These are phyloP conservation scores for Melanostigma gelatinosum DNA, from an alignment of 2,113 vertebrate species.

Conservation along the genomic window DNA sequence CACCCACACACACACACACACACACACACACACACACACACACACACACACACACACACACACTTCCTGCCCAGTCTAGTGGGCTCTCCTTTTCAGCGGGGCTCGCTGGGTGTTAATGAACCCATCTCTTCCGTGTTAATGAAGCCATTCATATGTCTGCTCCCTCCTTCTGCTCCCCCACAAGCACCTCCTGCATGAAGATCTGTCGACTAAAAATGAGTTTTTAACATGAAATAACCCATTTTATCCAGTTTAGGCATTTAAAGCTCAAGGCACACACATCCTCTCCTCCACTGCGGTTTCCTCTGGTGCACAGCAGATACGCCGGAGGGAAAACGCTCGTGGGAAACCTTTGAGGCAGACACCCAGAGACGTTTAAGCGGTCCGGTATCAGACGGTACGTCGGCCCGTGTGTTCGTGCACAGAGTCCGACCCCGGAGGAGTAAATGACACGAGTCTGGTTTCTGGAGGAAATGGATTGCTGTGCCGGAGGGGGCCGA, in stretches of 20 bases:
- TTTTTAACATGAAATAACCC: slow-evolving; percentile 26
- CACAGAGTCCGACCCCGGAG: not conserved
- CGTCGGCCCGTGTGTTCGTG: not conserved
- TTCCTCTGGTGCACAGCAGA: not conserved
- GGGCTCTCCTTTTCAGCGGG: slow-evolving; percentile 26
- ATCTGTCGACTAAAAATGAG: slow-evolving; percentile 21
- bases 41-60: not conserved
- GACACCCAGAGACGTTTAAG: not conserved
- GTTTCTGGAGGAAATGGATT: not conserved
- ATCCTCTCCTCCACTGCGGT: not conserved
- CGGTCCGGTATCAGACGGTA: not conserved
- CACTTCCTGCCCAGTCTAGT: slow-evolving; percentile 18
- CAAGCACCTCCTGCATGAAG: slow-evolving; percentile 12
- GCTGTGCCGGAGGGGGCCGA: not conserved
- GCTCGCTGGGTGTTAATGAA: slow-evolving; percentile 60
- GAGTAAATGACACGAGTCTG: not conserved
- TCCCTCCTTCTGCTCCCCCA: not conserved
- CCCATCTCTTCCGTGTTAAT: slow-evolving; percentile 52
- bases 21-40: slow-evolving; percentile 27
- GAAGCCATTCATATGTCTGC: slow-evolving; percentile 61
- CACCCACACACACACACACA: slow-evolving; percentile 24
- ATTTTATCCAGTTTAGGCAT: slow-evolving; percentile 27
- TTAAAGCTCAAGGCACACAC: not conserved
- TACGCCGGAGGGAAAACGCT: not conserved
- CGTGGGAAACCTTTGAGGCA: slow-evolving; percentile 10